Conservation (phyloP, 1,140 invertebrate genomes). For the Leptestheria dahalacensis region DNA sequence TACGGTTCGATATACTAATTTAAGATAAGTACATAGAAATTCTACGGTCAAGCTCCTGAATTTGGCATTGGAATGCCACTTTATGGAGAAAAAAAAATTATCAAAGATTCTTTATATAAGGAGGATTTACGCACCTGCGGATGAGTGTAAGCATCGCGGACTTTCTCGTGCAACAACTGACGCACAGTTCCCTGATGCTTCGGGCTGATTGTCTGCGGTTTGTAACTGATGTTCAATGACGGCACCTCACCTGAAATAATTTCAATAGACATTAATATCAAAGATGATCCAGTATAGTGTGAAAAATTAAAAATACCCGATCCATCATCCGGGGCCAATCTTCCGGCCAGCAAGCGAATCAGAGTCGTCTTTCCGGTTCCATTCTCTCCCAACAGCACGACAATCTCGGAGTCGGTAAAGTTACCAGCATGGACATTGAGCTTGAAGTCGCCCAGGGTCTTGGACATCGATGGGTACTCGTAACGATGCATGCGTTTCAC, state of each 20-base stretch:
- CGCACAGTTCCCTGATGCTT: conserved; percentile 88
- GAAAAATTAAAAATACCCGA: conserved; percentile 34
- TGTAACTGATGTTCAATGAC: conserved; percentile 93
- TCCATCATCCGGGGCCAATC: conserved; percentile 78
- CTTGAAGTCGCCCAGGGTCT: conserved; percentile 26
- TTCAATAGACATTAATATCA: not conserved
- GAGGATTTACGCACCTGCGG: conserved; percentile 46
- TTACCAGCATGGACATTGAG: conserved; percentile 58
- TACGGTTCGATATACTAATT: too few species aligned
- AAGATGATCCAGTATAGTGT: too few species aligned
- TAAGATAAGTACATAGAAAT: not conserved
- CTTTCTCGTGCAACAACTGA: conserved; percentile 85
- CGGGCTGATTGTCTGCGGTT: conserved; percentile 98
- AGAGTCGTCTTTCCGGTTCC: conserved; percentile 99
- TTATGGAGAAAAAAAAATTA: too few species aligned
- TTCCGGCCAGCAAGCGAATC: conserved; percentile 94
- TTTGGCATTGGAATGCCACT: too few species aligned
- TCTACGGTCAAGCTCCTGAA: not conserved
- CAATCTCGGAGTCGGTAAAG: conserved; percentile 98
- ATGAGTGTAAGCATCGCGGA: conserved; percentile 91
- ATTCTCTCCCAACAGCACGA: conserved; percentile 96
- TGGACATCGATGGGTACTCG: conserved; percentile 70
- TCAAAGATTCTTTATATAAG: too few species aligned
- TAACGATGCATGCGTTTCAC: conserved; percentile 92
- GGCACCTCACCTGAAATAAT: conserved; percentile 54